These are phyloP conservation scores for Antidorcas marsupialis DNA, from an alignment of 2,113 vertebrate genomes.

Conservation along the genomic window DNA sequence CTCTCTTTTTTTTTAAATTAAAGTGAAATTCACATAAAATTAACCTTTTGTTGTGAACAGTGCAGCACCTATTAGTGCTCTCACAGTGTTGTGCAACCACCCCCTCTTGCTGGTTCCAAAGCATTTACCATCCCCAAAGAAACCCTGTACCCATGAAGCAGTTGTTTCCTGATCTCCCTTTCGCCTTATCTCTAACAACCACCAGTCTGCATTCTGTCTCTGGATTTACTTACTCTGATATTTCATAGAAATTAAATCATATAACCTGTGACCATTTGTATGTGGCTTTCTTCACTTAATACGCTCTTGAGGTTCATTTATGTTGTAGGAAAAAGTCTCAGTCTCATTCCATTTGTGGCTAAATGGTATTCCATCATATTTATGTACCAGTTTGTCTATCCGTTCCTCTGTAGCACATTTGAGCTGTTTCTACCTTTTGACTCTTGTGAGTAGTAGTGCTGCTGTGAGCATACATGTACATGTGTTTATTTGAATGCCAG, in stretches of 20 bases:
- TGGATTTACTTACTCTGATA: neutral
- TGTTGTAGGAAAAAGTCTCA: neutral
- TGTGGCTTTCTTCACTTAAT: neutral
- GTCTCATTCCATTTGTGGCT: neutral
- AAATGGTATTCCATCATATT: neutral
- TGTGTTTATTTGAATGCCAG: slow-evolving; percentile 2
- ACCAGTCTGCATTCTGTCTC: neutral
- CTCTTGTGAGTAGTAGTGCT: neutral
- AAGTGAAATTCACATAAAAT: neutral
- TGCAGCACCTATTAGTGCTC: neutral
- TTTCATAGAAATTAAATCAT: neutral
- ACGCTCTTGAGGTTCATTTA: neutral
- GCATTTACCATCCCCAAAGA: neutral
- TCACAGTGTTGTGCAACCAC: neutral
- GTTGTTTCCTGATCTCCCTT: neutral
- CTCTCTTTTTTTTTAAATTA: neutral
- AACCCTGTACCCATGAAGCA: neutral
- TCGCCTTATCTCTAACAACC: neutral
- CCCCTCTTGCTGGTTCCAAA: neutral
- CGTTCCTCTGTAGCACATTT: neutral
- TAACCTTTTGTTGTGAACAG: neutral
- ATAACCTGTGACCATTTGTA: neutral
- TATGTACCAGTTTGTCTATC: neutral
- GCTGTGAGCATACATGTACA: neutral
- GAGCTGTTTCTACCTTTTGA: neutral